Base-by-base conservation (phyloP, 1,140 invertebrate species). In the Dysdera silvatica region DNA sequence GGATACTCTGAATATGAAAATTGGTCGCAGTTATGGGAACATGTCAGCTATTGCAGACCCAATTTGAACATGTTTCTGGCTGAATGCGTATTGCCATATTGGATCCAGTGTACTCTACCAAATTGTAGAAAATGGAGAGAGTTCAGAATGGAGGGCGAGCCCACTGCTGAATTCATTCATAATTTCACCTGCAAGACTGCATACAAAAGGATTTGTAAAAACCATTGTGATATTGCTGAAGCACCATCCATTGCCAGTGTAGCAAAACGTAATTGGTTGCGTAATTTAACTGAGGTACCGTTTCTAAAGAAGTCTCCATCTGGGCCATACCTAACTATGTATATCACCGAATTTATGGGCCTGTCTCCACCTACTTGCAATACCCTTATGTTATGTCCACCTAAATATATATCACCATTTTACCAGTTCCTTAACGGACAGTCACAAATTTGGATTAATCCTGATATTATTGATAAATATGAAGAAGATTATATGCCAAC, bases 291-390 rank as follows among this genome's bases (percentile, higher is more conserved):
- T 18, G 66, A 68, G 41, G 61, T 71, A 20, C 71, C 75, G 7
- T 72, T 73, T 32, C 64, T 80, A 26, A 72, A 74, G 47, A 74
- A 73, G 41, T 78, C 76, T 2, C 78, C 78, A 8, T 73, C 77
- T n/a, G 72, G 71, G 7, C 70, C 72, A n/a, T 78, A 75, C 59
- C 70, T 80, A 6, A 68, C 55, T 0, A 67, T 71, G 23, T 80
- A 79, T 68, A 74, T 72, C 55, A 70, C 73, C 18, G 78, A 80
- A 64, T 74, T 75, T 41, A 71, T 80, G 18, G 79, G 79, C 23
- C 64, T 79, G 64, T n/a, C n/a, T n/a, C n/a, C n/a, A n/a, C n/a
- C n/a, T n/a, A n/a, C n/a, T n/a, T n/a, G n/a, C n/a, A n/a, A n/a
- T n/a, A n/a, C n/a, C n/a, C 57, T 45, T 16, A 7, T 23, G 1